Evolutionary conservation across 2,888 invertebrate species (phyloP), one percentile per base, ranked within the genome.

Genomic region (Pammene fasciana): DNA sequence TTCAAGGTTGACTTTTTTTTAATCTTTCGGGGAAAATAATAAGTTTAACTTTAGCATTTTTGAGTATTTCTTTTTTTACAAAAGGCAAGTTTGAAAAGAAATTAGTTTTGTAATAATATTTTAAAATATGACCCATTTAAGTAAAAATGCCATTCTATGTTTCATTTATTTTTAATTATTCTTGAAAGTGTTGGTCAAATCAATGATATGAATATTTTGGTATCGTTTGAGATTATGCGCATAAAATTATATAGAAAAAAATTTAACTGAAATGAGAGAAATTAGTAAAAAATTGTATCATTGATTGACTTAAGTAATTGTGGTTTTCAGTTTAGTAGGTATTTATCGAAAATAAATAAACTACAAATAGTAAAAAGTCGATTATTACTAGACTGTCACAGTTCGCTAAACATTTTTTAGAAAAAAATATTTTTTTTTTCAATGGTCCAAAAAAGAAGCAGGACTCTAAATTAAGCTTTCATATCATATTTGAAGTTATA

Each of bases 381-480:
- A 9, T 38, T 5, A 38, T 38, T 0, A 38, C 38, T 38, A 9
- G 6, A n/a, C n/a, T n/a, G 0, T 38, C 0, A 9, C 6, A 9
- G 6, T 38, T 38, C 0, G 13, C 11, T 13, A n/a, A 45, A 45
- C 45, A 5, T 9, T 45, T 45, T 13, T 5, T 13, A 45, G 0
- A 45, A 45, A 13, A 45, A n/a, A 38, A 9, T 38, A 7, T 38
- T 38, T 38, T 38, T 13, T 45, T 45, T 38, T 56, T 56, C 16
- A 11, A 38, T 38, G 18, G 57, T 66, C 66, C 48, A 14, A 57
- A 16, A 34, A 66, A 56, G 41, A 66, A 56, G 41, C 4, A n/a
- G 57, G 66, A 66, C 57, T 13, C 26, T 43, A 41, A 57, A 57
- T 14, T 46, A 57, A 18, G 57, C 66, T 57, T 55, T 65, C 57